Percentiles rank a stretch among this genome's conserved stretches.
Conservation (phyloP, 1,140 invertebrate genomes). For the Drosophila ficusphila region DNA sequence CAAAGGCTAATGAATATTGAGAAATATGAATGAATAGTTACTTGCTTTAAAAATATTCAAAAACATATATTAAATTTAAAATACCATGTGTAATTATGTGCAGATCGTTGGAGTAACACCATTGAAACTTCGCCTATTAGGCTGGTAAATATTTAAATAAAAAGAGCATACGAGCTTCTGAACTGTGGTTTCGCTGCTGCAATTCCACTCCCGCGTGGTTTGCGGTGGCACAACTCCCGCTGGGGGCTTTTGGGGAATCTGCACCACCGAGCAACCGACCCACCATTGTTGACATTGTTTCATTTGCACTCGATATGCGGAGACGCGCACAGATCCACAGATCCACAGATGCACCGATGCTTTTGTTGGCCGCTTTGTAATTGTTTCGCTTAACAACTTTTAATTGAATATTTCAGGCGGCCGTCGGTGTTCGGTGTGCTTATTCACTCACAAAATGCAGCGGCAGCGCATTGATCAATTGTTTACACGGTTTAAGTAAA, state of each 20-base stretch:
- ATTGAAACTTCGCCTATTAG: no score
- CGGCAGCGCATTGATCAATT: constrained; percentile 57
- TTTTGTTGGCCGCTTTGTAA: constrained; percentile 53
- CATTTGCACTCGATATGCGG: constrained; percentile 48
- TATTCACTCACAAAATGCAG: constrained; percentile 44
- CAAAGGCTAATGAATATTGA: no score
- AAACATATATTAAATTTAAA: no score
- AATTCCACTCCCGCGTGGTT: neutral
- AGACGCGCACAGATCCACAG: constrained; percentile 7
- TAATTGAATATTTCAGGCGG: constrained; percentile 74
- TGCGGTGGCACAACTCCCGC: constrained; percentile 2
- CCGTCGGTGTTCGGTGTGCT: constrained; percentile 39
- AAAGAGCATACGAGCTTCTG: neutral
- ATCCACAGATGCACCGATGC: no score
- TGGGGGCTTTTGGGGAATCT: neutral
- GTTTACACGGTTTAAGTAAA: constrained; percentile 75
- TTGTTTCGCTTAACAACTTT: constrained; percentile 75
- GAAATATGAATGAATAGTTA: no score
- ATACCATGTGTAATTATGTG: no score
- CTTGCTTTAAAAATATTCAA: no score
- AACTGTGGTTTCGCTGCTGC: neutral
- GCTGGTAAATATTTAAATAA: neutral
- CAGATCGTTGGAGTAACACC: no score
- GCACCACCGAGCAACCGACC: no score
- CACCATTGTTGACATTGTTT: constrained; percentile 68